Base-by-base conservation (phyloP, 2,113 vertebrate genomes). In the Anolis carolinensis region DNA sequence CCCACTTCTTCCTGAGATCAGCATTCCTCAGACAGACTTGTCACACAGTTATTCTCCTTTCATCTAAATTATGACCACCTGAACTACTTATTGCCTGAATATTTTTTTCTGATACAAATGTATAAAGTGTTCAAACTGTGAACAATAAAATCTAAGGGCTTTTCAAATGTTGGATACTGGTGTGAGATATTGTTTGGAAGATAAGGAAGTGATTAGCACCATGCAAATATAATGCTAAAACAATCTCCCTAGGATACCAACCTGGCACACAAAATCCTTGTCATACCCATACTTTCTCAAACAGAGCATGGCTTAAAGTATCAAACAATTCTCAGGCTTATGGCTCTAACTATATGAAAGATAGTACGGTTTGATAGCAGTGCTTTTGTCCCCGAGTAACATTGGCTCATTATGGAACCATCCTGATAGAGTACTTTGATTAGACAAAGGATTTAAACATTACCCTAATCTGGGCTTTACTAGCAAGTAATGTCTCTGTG, bases 151-250 rank as follows among this genome's bases (percentile, higher is more conserved):
- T 82, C 73, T 10, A 76, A 78, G 90, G 83, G 63, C 34, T 67
- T 82, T 63, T 63, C 27, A 90, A 88, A 89, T 78, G 80, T 84
- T 90, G 20, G 0, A 0, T 82, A 73, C 87, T 75, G 88, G 90
- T 82, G 88, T 52, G 88, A 84, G 83, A 87, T 63, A 0, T 84
- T 0, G 78, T 85, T 87, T 88, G 86, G 88, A 81, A 91, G 88
- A 87, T 1, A 44, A 90, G 91, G 89, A 90, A 85, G 92, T 93
- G 91, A 94, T 94, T 89, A 95, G 83, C 52, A 89, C 89, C 87
- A 91, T 32, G 85, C 52, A 93, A 91, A 74, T 30, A 91, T 82
- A 90, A 90, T 93, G 84, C 34, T 81, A 86, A 90, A 95, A n/a
- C 84, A 90, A 89, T 68, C 88, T 91, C 65, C 30, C 55, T 84